These are phyloP conservation scores for Sinocyclocheilus anophthalmus DNA, from an alignment of 2,113 vertebrate genomes.

Conservation along the genomic window DNA sequence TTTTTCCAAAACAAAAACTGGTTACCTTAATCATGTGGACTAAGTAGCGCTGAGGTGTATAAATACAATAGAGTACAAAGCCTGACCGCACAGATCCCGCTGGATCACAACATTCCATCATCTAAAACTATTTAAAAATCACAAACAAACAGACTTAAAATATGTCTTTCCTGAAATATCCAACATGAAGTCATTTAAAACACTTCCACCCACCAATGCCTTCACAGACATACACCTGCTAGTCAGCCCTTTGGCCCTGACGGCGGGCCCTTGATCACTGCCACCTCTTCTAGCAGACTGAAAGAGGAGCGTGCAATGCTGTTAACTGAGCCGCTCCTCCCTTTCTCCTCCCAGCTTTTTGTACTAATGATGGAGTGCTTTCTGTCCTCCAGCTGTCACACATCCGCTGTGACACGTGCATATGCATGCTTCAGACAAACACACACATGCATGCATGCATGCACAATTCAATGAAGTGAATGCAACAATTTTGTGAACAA, in stretches of 20 bases:
- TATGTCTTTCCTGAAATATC: not conserved
- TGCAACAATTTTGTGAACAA: not conserved
- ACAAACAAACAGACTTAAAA: not conserved
- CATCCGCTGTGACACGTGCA: constrained; percentile 1
- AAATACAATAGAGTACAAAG: not conserved
- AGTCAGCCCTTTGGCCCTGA: constrained; percentile 6
- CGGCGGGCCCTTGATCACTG: constrained; percentile 23
- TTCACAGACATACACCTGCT: constrained; percentile 50
- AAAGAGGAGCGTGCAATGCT: constrained; percentile 20
- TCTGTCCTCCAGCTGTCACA: constrained; percentile 41
- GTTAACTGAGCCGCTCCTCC: constrained; percentile 32
- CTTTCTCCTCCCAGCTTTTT: constrained; percentile 46
- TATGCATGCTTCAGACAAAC: not conserved
- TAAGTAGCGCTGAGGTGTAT: not conserved
- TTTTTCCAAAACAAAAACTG: constrained; percentile 1
- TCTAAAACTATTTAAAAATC: not conserved
- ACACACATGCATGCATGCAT: not conserved
- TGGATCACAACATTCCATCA: not conserved
- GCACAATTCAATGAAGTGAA: not conserved
- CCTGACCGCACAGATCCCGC: not conserved
- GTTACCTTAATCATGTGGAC: constrained; percentile 1
- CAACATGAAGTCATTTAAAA: not conserved
- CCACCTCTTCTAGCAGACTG: constrained; percentile 7
- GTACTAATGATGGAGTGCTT: constrained; percentile 35
- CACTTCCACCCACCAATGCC: constrained; percentile 15